Evolutionary conservation across 1,140 invertebrate genomes (phyloP).

Genomic region (Anthonomus grandis): DNA sequence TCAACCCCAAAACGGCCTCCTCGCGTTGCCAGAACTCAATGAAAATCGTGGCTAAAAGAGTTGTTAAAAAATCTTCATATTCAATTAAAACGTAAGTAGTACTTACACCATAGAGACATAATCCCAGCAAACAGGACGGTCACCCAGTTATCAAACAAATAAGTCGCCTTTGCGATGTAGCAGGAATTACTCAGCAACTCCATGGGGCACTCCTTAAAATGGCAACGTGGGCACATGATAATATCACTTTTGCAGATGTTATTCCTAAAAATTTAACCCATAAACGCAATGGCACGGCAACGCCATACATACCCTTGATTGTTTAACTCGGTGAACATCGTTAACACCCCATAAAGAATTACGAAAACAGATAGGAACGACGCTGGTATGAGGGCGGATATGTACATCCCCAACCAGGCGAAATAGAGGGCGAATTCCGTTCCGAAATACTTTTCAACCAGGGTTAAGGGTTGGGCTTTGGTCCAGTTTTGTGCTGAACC

Average conservation of each 20-base stretch:
- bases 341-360: conserved; percentile 32
- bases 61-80: neutral
- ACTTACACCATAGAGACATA: conserved; percentile 92
- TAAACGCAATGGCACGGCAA: too few species aligned
- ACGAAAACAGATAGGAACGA: conserved; percentile 50
- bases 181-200: conserved; percentile 22
- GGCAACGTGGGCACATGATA: conserved; percentile 34
- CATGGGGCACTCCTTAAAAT: conserved; percentile 18
- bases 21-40: conserved; percentile 92
- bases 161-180: conserved; percentile 73
- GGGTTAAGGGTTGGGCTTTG: conserved; percentile 42
- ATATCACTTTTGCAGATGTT: conserved; percentile 29
- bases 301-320: conserved; percentile 10
- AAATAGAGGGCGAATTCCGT: conserved; percentile 48
- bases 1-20: conserved; percentile 79
- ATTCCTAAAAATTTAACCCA: conserved; percentile 20
- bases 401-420: conserved; percentile 56
- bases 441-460: conserved; percentile 48
- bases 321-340: conserved; percentile 17
- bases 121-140: conserved; percentile 91
- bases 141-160: conserved; percentile 90
- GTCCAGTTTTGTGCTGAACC: conserved; percentile 54
- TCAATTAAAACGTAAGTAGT: neutral
- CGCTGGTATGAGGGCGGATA: conserved; percentile 54
- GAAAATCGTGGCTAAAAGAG: conserved; percentile 67